A percentile compares a stretch with the other conserved stretches of the same genome.
Conservation (phyloP, 2,797 vertebrate genomes). For the Lagocephalus sceleratus region DNA sequence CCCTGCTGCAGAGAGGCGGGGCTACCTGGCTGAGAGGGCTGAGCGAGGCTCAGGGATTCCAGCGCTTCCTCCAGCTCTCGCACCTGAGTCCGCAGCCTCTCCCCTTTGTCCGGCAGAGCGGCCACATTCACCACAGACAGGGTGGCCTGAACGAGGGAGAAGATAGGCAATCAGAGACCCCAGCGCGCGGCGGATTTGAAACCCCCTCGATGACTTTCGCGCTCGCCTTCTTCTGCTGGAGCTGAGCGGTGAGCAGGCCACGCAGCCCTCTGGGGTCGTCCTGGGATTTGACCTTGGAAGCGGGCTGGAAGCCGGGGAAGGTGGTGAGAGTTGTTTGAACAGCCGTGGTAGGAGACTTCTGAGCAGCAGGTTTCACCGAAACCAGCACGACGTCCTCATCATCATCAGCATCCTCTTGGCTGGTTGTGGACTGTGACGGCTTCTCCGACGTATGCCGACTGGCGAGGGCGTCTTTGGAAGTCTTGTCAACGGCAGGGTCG, state of each 20-base stretch:
- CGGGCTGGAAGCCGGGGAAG: constrained; percentile 65
- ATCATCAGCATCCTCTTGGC: constrained; percentile 15
- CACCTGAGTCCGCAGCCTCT: constrained; percentile 85
- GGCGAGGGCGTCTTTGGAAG: constrained; percentile 11
- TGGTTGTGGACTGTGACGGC: background rate
- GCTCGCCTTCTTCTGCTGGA: constrained; percentile 88
- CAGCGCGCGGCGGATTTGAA: no score
- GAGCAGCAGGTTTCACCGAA: constrained; percentile 56
- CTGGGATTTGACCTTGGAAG: constrained; percentile 23
- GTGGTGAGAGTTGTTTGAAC: constrained; percentile 69
- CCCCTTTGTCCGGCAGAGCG: constrained; percentile 89
- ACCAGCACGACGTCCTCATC: constrained; percentile 62
- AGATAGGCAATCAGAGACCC: background rate
- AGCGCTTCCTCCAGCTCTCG: constrained; percentile 84
- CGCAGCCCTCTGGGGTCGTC: constrained; percentile 62
- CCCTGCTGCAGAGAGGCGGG: background rate
- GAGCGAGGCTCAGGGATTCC: constrained; percentile 74
- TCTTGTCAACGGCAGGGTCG: constrained; percentile 3
- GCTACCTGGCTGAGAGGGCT: constrained; percentile 31
- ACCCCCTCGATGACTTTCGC: no score
- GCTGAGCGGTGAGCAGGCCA: constrained; percentile 74
- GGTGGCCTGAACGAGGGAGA: constrained; percentile 69
- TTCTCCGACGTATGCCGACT: constrained; percentile 1
- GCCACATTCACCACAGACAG: constrained; percentile 83
- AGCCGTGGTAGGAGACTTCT: constrained; percentile 44